A percentile compares a stretch with the other conserved stretches of the same genome.
phyloP scores from a whole-genome alignment of 2,888 invertebrate species.

The Tipula vernalis region DNA sequence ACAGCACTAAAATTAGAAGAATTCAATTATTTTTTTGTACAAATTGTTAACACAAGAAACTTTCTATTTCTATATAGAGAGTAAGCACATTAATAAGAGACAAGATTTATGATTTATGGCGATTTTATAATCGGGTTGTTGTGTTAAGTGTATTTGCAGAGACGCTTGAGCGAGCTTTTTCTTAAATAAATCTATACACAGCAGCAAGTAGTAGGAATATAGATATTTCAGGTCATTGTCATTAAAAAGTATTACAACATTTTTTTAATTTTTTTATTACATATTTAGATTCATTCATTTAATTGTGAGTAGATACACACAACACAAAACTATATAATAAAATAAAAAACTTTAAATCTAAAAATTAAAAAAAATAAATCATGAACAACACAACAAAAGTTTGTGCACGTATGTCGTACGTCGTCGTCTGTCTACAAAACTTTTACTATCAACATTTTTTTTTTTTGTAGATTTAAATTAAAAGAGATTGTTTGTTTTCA shows the following conservation, averaged over 20 bases:
- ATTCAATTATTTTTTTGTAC: background rate
- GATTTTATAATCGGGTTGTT: background rate
- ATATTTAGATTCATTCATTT: background rate
- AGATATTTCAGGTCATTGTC: background rate
- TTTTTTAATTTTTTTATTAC: background rate
- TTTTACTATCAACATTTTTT: background rate
- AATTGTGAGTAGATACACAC: background rate
- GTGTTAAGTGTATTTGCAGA: background rate
- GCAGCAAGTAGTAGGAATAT: background rate
- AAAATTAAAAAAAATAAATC: background rate
- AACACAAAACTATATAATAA: background rate
- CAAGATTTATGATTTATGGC: background rate
- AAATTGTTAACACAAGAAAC: background rate
- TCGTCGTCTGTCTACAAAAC: background rate
- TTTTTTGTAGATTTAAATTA: background rate
- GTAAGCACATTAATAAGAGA: background rate
- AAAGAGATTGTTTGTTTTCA: background rate
- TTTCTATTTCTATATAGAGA: background rate
- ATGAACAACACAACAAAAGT: background rate
- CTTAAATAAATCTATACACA: too few relatives aligned
- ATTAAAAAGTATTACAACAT: background rate
- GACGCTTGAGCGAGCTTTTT: background rate
- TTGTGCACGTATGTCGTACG: background rate
- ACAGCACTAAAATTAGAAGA: background rate
- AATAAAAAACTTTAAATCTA: background rate